Evolutionary conservation across 2,113 vertebrate species (phyloP).

Genomic region (Capricornis sumatraensis): DNA sequence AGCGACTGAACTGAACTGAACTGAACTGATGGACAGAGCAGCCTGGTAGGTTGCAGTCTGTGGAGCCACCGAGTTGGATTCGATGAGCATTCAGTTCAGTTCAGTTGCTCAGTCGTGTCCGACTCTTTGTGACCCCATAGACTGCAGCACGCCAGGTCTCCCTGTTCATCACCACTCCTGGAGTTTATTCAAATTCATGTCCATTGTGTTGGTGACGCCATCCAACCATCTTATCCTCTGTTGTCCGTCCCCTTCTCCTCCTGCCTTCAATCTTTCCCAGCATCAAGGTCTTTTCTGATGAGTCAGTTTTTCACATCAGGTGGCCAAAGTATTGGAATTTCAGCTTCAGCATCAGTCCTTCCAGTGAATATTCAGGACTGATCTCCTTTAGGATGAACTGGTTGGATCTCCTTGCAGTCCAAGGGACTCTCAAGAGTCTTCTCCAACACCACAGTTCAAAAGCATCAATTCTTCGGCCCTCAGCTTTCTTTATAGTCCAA

Average conservation of each 20-base stretch:
- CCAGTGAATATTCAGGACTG: not conserved
- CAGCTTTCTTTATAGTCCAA: not conserved
- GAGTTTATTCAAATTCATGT: not conserved
- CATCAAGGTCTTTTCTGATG: not conserved
- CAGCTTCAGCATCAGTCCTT: not conserved
- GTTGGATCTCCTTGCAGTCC: not conserved
- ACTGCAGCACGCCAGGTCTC: not conserved
- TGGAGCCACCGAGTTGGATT: not conserved
- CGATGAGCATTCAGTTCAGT: not conserved
- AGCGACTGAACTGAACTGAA: too few relatives aligned
- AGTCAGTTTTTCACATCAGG: not conserved
- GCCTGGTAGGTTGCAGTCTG: not conserved
- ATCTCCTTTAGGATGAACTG: not conserved
- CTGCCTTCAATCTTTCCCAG: not conserved
- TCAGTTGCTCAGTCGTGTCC: not conserved
- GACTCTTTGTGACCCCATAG: not conserved
- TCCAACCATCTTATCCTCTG: not conserved
- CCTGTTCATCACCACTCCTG: not conserved
- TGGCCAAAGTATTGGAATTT: not conserved
- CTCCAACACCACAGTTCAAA: not conserved
- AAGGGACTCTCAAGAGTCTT: not conserved
- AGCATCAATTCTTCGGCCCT: not conserved
- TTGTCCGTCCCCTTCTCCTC: not conserved
- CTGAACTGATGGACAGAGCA: not conserved
- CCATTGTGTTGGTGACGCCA: fast-evolving